These are phyloP conservation scores for Ancistrus triradiatus DNA, from an alignment of 2,113 vertebrate genomes.

Conservation along the genomic window DNA sequence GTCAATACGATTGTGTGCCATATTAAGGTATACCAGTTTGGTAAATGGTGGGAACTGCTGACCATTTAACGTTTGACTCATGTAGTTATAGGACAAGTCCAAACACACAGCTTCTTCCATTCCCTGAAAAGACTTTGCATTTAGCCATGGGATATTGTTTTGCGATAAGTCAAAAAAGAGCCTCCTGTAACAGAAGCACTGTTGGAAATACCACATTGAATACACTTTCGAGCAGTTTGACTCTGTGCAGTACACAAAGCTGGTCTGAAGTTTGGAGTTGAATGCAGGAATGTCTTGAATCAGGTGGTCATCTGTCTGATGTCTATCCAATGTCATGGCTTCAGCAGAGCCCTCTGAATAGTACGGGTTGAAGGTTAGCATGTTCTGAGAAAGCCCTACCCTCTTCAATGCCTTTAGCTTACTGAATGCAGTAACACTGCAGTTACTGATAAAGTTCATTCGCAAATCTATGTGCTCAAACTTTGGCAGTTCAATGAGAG, in stretches of 20 bases:
- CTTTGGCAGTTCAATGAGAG: constrained; percentile 57
- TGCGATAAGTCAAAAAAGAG: constrained; percentile 68
- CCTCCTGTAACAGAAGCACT: constrained; percentile 37
- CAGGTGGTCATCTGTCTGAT: not conserved
- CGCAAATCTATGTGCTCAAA: constrained; percentile 61
- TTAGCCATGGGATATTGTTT: constrained; percentile 67
- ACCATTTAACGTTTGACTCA: constrained; percentile 62
- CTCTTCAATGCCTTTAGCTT: constrained; percentile 48
- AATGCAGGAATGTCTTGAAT: not conserved
- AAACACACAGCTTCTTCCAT: constrained; percentile 70
- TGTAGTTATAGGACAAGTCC: constrained; percentile 74
- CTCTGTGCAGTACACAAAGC: not conserved
- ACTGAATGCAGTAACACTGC: constrained; percentile 53
- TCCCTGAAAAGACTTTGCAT: constrained; percentile 55
- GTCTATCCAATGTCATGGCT: not conserved
- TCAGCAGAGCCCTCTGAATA: constrained; percentile 12
- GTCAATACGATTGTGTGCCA: constrained; percentile 75
- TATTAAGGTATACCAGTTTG: constrained; percentile 61
- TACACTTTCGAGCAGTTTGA: constrained; percentile 5
- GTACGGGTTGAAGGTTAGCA: constrained; percentile 56
- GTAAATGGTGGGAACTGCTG: constrained; percentile 54
- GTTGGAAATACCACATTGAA: constrained; percentile 47
- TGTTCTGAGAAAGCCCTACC: constrained; percentile 70
- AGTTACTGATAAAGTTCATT: constrained; percentile 68
- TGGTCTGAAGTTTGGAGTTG: not conserved